phyloP scores from a whole-genome alignment of 2,797 vertebrate species.

The Cetoscarus ocellatus region DNA sequence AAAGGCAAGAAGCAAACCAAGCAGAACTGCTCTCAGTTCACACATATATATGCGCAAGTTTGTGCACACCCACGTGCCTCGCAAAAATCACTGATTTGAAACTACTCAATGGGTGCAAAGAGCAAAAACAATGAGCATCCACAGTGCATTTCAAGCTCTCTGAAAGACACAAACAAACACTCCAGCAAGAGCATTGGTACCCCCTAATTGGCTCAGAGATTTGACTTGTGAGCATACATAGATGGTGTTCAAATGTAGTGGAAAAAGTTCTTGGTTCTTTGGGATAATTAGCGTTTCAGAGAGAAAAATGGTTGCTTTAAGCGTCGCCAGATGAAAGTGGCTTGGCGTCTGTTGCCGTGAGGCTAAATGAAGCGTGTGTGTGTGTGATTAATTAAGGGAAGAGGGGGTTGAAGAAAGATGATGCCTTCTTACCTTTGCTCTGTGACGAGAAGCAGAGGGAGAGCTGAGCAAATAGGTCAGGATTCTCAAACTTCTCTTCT shows the following conservation, averaged over 20 bases:
- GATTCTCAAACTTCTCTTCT: constrained; percentile 95
- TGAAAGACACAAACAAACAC: constrained; percentile 41
- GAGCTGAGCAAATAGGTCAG: constrained; percentile 94
- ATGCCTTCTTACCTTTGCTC: constrained; percentile 90
- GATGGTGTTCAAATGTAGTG: constrained; percentile 41
- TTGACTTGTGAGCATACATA: constrained; percentile 49
- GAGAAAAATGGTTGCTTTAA: constrained; percentile 62
- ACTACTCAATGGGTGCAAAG: constrained; percentile 46
- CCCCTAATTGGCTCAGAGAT: constrained; percentile 73
- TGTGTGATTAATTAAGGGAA: constrained; percentile 68
- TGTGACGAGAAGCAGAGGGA: constrained; percentile 93
- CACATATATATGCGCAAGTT: constrained; percentile 49
- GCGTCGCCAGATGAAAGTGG: constrained; percentile 74
- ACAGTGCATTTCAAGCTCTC: constrained; percentile 41
- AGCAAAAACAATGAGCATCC: constrained; percentile 46
- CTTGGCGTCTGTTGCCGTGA: constrained; percentile 45
- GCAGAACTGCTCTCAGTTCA: constrained; percentile 67
- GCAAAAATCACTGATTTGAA: constrained; percentile 46
- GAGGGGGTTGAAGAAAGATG: constrained; percentile 45
- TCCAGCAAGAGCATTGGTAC: constrained; percentile 30
- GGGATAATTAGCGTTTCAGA: constrained; percentile 78
- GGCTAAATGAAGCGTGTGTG: constrained; percentile 67
- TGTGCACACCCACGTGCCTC: constrained; percentile 33
- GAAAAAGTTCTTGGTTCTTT: constrained; percentile 55
- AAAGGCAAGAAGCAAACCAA: constrained; percentile 75